These are phyloP conservation scores for Notodonta ziczac DNA, from an alignment of 2,888 invertebrate species.

Conservation along the genomic window DNA sequence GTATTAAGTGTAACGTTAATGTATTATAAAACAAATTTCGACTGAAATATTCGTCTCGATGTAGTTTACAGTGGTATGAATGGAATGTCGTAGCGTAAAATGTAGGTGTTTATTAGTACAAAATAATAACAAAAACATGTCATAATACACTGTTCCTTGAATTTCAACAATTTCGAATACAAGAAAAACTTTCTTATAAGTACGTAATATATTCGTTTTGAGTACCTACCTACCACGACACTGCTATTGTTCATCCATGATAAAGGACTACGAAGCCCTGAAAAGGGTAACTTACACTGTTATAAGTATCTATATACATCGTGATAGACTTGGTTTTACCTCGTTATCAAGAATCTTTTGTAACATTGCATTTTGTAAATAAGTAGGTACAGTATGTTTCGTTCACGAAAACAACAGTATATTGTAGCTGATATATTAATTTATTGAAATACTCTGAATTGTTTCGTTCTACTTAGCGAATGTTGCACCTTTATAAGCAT, in stretches of 20 bases:
- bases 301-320: not conserved
- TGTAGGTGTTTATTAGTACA: slow-evolving; percentile 83
- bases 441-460: slow-evolving; percentile 81
- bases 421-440: slow-evolving; percentile 74
- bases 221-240: not conserved
- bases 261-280: not conserved
- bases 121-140: slow-evolving; percentile 61
- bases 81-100: slow-evolving; percentile 69
- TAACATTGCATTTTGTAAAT: slow-evolving; percentile 82
- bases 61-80: slow-evolving; percentile 79
- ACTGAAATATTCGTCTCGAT: slow-evolving; percentile 81
- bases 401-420: slow-evolving; percentile 59
- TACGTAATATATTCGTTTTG: not conserved
- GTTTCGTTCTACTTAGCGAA: slow-evolving; percentile 77
- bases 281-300: slow-evolving; percentile 26
- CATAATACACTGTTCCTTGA: slow-evolving; percentile 35
- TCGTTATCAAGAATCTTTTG: slow-evolving; percentile 48
- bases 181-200: not conserved
- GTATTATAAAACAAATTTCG: slow-evolving; percentile 79
- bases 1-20: slow-evolving; percentile 68
- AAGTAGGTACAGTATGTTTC: slow-evolving; percentile 60
- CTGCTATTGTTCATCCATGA: not conserved
- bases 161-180: slow-evolving; percentile 19
- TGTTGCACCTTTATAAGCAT: slow-evolving; percentile 79
- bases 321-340: slow-evolving; percentile 10